Conservation (phyloP, 1,140 invertebrate genomes). For the Dryas iulia region DNA sequence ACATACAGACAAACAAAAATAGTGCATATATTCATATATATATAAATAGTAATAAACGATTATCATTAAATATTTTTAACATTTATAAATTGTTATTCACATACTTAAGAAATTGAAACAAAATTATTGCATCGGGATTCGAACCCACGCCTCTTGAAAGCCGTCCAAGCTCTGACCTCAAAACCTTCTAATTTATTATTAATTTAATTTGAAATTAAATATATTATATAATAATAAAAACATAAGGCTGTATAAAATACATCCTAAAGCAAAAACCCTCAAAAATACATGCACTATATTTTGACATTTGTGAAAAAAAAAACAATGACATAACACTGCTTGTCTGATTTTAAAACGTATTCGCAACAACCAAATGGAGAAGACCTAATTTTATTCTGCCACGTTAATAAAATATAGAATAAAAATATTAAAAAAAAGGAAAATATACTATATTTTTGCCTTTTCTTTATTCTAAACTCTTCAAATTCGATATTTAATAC, state of each 20-base stretch:
- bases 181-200: too few species aligned
- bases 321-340: background rate
- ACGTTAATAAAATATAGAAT: background rate
- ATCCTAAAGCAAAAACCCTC: background rate
- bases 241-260: background rate
- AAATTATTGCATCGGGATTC: too few species aligned
- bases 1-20: slow-evolving; percentile 21
- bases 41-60: background rate
- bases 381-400: background rate
- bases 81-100: too few species aligned
- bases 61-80: too few species aligned
- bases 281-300: background rate
- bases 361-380: slow-evolving; percentile 1
- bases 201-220: too few species aligned
- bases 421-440: background rate
- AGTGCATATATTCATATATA: slow-evolving; percentile 17
- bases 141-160: too few species aligned
- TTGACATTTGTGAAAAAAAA: background rate
- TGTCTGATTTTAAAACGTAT: slow-evolving; percentile 8
- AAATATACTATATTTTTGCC: too few species aligned
- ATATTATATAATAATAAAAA: background rate
- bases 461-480: too few species aligned
- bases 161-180: too few species aligned
- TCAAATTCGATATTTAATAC: too few species aligned
- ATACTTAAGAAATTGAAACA: too few species aligned